Percentiles rank a stretch among this genome's conserved stretches.
Evolutionary conservation across 2,888 invertebrate genomes (phyloP).

Genomic region (Fragum whitleyi): DNA sequence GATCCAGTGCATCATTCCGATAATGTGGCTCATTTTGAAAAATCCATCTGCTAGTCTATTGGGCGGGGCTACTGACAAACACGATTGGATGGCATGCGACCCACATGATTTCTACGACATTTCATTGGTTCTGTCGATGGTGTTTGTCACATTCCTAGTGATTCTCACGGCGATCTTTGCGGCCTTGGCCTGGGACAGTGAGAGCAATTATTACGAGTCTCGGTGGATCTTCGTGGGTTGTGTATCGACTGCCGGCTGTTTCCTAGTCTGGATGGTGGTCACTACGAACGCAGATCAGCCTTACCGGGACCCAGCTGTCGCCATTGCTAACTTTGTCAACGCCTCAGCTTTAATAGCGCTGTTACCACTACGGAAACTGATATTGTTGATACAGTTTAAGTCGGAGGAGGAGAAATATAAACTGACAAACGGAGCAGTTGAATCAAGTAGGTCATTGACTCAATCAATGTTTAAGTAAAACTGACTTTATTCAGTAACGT

Average conservation of each 20-base stretch:
- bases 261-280: conserved; percentile 85
- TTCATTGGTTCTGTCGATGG: conserved; percentile 84
- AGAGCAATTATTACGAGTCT: conserved; percentile 84
- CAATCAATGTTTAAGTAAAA: too few species aligned
- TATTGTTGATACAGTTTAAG: conserved; percentile 73
- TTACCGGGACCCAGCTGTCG: conserved; percentile 83
- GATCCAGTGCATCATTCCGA: conserved; percentile 85
- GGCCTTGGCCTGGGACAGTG: conserved; percentile 84
- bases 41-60: conserved; percentile 81
- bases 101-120: conserved; percentile 81
- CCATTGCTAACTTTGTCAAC: conserved; percentile 84
- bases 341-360: conserved; percentile 84
- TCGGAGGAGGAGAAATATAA: conserved; percentile 66
- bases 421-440: conserved; percentile 36
- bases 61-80: conserved; percentile 48
- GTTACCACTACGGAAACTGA: conserved; percentile 84
- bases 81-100: conserved; percentile 81
- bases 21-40: conserved; percentile 85
- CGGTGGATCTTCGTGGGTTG: conserved; percentile 82
- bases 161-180: conserved; percentile 84
- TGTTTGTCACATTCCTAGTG: conserved; percentile 85
- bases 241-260: conserved; percentile 81
- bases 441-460: conserved; percentile 43
- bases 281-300: conserved; percentile 81
- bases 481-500: too few species aligned